A percentile compares a stretch with the other conserved stretches of the same genome.
Conservation (phyloP, 2,797 vertebrate species). For the Melanotaenia trifasciata region DNA sequence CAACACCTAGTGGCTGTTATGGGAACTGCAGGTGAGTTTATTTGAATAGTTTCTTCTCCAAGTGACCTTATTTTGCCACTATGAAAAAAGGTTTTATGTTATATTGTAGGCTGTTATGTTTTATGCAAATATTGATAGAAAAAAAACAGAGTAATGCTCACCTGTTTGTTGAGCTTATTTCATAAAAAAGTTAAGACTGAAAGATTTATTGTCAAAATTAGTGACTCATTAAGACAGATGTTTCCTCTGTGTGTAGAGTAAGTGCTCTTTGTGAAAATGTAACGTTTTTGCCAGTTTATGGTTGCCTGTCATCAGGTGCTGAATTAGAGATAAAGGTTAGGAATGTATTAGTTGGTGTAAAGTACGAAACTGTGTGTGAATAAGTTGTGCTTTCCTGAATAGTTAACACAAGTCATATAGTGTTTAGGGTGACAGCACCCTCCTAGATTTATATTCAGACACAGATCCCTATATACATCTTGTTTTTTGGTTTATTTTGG, state of each 20-base stretch:
- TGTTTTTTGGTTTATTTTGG: constrained; percentile 68
- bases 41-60: background rate
- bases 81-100: background rate
- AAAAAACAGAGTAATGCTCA: too few species aligned
- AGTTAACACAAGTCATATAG: background rate
- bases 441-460: constrained; percentile 37
- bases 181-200: background rate
- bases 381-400: background rate
- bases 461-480: constrained; percentile 16
- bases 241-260: background rate
- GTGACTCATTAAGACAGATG: background rate
- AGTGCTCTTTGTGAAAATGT: too few species aligned
- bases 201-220: background rate
- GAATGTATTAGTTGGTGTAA: background rate
- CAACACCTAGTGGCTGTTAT: constrained; percentile 10
- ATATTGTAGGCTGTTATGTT: background rate
- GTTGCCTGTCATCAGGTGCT: too few species aligned
- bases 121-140: too few species aligned
- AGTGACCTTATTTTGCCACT: background rate
- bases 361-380: background rate
- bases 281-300: background rate
- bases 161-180: background rate
- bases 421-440: background rate
- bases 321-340: background rate
- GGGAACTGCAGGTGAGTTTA: constrained; percentile 11